Percentiles rank a stretch among this genome's conserved stretches.
Conservation (phyloP, 2,113 vertebrate species). For the Chauna torquata region DNA sequence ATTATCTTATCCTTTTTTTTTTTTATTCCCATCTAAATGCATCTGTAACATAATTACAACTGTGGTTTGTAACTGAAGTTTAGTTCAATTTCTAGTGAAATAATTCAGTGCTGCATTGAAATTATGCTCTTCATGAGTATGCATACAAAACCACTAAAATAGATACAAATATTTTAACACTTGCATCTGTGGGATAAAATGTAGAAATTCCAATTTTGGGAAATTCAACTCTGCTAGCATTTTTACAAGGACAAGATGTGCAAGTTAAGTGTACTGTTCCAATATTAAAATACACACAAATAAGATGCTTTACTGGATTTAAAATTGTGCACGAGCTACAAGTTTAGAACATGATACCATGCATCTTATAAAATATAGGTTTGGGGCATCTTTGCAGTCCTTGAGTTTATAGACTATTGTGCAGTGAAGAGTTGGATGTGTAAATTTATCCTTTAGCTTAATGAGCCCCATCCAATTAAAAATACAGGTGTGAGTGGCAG, state of each 20-base stretch:
- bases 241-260: neutral
- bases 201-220: neutral
- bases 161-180: conserved; percentile 15
- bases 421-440: neutral
- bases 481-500: neutral
- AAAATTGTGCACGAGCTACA: neutral
- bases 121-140: neutral
- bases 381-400: neutral
- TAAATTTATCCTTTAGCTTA: neutral
- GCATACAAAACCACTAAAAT: neutral
- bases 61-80: neutral
- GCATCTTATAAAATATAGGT: neutral
- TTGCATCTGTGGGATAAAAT: neutral
- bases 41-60: conserved; percentile 1
- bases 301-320: neutral
- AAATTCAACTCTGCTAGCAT: neutral
- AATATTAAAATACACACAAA: neutral
- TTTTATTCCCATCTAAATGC: neutral
- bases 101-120: neutral
- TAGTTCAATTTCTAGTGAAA: neutral
- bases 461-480: neutral
- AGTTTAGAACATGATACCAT: neutral
- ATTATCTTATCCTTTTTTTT: neutral
- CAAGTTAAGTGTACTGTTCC: neutral
- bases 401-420: neutral